Evolutionary conservation across 2,113 vertebrate species (phyloP).

Genomic region (Malurus elegans): DNA sequence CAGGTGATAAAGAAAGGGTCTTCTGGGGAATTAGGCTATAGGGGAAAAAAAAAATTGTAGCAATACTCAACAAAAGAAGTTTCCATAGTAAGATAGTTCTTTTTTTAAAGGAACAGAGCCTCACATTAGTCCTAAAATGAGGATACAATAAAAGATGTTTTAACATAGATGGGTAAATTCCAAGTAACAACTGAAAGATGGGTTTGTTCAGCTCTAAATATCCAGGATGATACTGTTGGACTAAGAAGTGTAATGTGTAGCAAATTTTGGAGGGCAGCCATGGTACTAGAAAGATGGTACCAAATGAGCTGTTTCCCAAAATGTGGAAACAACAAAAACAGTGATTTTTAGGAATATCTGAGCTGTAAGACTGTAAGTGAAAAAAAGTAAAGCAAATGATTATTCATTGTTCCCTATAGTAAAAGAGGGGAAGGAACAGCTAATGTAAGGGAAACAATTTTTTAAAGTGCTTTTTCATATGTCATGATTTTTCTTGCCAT

Average conservation of each 20-base stretch:
- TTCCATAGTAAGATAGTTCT: not conserved
- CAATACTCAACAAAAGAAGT: not conserved
- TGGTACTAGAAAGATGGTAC: not conserved
- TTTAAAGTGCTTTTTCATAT: not conserved
- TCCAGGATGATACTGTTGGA: not conserved
- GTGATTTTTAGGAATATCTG: not conserved
- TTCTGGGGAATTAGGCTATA: not conserved
- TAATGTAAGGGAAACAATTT: not conserved
- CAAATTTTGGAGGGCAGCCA: not conserved
- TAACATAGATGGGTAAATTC: not conserved
- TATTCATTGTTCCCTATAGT: not conserved
- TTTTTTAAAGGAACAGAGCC: not conserved
- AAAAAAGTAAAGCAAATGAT: not conserved
- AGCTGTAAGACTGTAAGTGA: not conserved
- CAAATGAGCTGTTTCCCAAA: not conserved
- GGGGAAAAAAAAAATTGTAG: not conserved
- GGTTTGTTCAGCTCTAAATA: not conserved
- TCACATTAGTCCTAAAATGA: not conserved
- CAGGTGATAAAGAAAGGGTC: not conserved
- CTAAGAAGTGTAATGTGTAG: not conserved
- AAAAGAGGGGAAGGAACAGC: not conserved
- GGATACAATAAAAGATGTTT: not conserved
- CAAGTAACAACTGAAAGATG: not conserved
- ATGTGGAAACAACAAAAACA: not conserved
- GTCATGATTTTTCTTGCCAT: not conserved